Conservation (phyloP, 1,140 invertebrate species). For the Phenacoccus solenopsis region DNA sequence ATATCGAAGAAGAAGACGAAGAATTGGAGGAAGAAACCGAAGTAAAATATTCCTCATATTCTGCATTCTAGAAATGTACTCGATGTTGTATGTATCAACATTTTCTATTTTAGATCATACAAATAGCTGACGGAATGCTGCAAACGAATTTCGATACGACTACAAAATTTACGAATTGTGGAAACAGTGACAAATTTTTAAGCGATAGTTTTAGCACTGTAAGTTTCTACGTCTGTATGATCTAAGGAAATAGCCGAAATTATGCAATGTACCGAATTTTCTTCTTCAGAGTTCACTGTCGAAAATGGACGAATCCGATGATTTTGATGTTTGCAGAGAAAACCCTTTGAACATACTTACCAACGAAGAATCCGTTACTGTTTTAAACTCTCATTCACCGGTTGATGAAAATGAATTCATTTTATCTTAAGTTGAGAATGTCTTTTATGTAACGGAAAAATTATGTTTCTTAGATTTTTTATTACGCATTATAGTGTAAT, state of each 20-base stretch:
- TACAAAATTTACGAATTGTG: neutral
- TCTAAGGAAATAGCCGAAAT: neutral
- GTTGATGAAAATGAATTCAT: neutral
- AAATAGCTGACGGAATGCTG: neutral
- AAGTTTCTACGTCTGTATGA: neutral
- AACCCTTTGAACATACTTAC: neutral
- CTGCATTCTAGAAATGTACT: neutral
- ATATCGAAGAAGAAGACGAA: slow-evolving; percentile 12
- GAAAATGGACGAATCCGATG: neutral
- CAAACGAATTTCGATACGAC: neutral
- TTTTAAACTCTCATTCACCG: neutral
- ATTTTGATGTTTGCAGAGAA: neutral
- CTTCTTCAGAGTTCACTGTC: neutral
- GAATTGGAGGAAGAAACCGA: slow-evolving; percentile 5
- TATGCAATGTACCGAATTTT: neutral
- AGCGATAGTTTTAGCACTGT: neutral
- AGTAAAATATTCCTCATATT: neutral
- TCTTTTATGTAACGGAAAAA: too few species aligned
- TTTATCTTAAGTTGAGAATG: too few species aligned
- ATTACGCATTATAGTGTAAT: too few species aligned
- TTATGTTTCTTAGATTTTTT: too few species aligned
- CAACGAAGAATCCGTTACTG: neutral
- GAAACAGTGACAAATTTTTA: neutral
- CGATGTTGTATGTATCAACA: too few species aligned
- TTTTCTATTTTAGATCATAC: neutral